A percentile compares a stretch with the other conserved stretches of the same genome.
phyloP scores from a whole-genome alignment of 2,113 vertebrate species.

The Puntigrus tetrazona region DNA sequence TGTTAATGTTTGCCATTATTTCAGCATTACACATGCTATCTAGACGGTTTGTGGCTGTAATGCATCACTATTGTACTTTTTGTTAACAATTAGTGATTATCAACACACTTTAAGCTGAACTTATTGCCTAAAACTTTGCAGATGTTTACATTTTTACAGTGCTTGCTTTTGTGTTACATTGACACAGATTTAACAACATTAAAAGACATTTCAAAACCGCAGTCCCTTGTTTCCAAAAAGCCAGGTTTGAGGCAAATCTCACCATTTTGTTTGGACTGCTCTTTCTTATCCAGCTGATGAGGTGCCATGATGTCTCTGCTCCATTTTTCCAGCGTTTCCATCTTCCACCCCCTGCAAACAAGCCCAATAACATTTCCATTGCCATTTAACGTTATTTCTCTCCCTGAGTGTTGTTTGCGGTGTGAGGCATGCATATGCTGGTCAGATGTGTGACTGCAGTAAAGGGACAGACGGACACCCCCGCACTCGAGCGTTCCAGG shows the following conservation, averaged over 20 bases:
- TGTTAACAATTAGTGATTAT: neutral
- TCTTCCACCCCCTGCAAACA: slow-evolving; percentile 68
- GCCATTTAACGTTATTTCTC: slow-evolving; percentile 59
- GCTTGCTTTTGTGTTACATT: neutral
- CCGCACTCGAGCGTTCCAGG: slow-evolving; percentile 23
- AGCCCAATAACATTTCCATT: slow-evolving; percentile 42
- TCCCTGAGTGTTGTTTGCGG: slow-evolving; percentile 16
- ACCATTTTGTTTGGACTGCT: slow-evolving; percentile 55
- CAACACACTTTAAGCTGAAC: neutral
- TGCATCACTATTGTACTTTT: neutral
- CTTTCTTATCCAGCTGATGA: slow-evolving; percentile 62
- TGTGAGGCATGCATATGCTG: slow-evolving; percentile 4
- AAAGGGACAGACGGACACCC: slow-evolving; percentile 28
- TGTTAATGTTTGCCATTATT: neutral
- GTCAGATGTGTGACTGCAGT: slow-evolving; percentile 27
- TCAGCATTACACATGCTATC: neutral
- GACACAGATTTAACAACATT: neutral
- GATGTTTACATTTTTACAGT: neutral
- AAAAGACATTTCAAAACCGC: neutral
- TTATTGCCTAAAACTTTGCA: neutral
- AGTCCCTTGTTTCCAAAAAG: neutral
- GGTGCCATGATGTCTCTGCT: slow-evolving; percentile 60
- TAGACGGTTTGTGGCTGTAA: neutral
- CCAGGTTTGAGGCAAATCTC: slow-evolving; percentile 17
- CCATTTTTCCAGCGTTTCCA: slow-evolving; percentile 71